Percentiles rank a stretch among this genome's conserved stretches.
Evolutionary conservation across 2,888 invertebrate genomes (phyloP).

Genomic region (Molorchus minor): DNA sequence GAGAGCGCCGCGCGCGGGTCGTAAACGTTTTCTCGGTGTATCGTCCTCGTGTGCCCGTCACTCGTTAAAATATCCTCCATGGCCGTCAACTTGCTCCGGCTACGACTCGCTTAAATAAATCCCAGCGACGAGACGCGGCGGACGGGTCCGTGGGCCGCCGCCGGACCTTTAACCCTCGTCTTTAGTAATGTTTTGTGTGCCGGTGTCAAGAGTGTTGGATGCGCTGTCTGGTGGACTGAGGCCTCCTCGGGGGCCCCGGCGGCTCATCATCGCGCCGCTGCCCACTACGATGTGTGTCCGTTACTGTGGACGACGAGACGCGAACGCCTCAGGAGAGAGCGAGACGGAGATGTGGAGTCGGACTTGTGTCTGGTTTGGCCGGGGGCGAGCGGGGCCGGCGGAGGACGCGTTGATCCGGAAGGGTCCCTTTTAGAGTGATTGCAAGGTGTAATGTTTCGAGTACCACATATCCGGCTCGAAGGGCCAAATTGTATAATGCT

Average conservation of each 20-base stretch:
- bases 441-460: no score
- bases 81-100: background rate
- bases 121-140: conserved; percentile 9
- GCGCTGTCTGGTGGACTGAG: conserved; percentile 42
- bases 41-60: background rate
- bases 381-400: conserved; percentile 8
- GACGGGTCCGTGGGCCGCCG: conserved; percentile 27
- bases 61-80: background rate
- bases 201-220: conserved; percentile 48
- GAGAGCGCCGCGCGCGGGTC: background rate
- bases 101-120: conserved; percentile 1
- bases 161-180: conserved; percentile 49
- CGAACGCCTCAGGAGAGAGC: conserved; percentile 13
- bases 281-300: conserved; percentile 33
- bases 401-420: no score
- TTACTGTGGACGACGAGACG: background rate
- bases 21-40: background rate
- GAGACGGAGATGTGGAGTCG: background rate
- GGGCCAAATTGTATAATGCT: no score
- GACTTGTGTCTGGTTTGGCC: background rate
- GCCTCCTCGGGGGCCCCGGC: conserved; percentile 37
- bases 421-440: no score
- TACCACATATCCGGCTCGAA: no score
- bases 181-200: conserved; percentile 43
- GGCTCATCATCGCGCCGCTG: no score